A percentile compares a stretch with the other conserved stretches of the same genome.
Evolutionary conservation across 2,113 vertebrate genomes (phyloP).

Genomic region (Corythoichthys haematopterus): DNA sequence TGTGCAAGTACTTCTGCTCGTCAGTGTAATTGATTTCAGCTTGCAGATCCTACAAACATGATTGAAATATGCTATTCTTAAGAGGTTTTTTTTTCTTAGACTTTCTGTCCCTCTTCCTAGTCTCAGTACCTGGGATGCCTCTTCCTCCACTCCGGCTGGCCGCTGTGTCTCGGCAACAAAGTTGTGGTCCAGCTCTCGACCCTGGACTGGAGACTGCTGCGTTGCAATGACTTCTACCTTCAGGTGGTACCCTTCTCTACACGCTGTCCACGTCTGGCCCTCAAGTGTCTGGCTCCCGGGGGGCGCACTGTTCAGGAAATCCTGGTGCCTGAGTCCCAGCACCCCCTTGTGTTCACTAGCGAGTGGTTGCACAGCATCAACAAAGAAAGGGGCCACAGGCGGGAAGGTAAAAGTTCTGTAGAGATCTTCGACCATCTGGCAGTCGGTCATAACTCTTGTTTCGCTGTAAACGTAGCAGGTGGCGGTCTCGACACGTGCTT

Average conservation of each 20-base stretch:
- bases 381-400: constrained; percentile 80
- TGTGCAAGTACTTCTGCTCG: no score
- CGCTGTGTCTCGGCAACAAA: constrained; percentile 79
- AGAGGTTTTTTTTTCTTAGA: no score
- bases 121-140: constrained; percentile 87
- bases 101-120: constrained; percentile 60
- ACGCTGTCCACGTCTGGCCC: constrained; percentile 79
- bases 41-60: no score
- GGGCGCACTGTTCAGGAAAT: constrained; percentile 83
- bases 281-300: constrained; percentile 83
- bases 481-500: constrained; percentile 81
- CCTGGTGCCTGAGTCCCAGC: constrained; percentile 79
- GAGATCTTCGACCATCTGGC: neutral
- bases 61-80: no score
- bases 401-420: constrained; percentile 61
- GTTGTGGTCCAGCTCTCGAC: constrained; percentile 86
- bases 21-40: no score
- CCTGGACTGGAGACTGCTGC: constrained; percentile 84
- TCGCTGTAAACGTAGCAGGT: constrained; percentile 44
- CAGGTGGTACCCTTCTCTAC: constrained; percentile 86
- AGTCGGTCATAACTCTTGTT: neutral
- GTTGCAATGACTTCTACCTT: constrained; percentile 87
- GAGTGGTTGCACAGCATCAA: constrained; percentile 89
- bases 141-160: constrained; percentile 89
- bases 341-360: constrained; percentile 82